Conservation (phyloP, 2,113 vertebrate species). For the Tylochromis polylepis region DNA sequence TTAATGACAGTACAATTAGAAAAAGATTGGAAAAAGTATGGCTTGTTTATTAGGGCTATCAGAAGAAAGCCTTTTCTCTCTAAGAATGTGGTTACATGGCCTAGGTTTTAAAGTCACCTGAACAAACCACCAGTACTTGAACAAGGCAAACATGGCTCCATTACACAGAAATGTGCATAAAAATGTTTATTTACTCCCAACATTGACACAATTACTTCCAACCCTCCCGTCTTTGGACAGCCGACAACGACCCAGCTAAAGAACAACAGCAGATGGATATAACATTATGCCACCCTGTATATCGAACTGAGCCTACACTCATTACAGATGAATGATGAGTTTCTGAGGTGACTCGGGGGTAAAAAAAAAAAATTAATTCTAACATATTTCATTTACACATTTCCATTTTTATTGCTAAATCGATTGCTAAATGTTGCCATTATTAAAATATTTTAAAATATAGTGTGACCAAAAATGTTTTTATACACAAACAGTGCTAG, state of each 20-base stretch:
- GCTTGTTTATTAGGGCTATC: fast-evolving
- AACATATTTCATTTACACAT: background rate
- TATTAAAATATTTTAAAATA: background rate
- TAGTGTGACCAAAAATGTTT: background rate
- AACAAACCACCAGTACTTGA: background rate
- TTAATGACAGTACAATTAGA: too few species aligned
- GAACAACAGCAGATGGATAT: background rate
- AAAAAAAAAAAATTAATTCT: background rate
- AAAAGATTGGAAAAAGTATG: background rate
- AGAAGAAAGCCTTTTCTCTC: background rate
- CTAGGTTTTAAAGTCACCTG: background rate
- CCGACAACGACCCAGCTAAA: background rate
- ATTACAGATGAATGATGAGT: background rate
- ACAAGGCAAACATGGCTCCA: fast-evolving
- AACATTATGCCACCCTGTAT: background rate
- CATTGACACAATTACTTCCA: background rate
- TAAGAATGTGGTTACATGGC: background rate
- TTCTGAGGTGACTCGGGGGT: background rate
- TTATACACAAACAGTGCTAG: background rate
- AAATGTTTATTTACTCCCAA: background rate
- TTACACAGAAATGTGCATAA: background rate
- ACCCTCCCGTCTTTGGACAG: background rate
- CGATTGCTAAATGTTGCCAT: background rate
- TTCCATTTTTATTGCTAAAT: background rate
- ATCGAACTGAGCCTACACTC: background rate